phyloP scores from a whole-genome alignment of 2,888 invertebrate genomes.

The Unio delphinus region DNA sequence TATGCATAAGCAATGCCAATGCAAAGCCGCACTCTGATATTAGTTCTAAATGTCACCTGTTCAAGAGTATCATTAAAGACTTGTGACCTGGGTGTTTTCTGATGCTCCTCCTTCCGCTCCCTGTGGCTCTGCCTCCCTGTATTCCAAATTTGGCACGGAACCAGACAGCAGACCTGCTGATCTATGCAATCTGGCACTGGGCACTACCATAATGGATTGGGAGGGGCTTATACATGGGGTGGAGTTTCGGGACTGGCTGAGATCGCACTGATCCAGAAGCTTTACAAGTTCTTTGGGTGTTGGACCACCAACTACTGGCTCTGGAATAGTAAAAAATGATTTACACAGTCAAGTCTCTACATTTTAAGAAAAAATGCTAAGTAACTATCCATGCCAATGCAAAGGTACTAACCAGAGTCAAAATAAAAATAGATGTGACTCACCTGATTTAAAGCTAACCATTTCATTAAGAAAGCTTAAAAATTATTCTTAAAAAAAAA shows the following conservation, averaged over 20 bases:
- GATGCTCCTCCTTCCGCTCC: conserved; percentile 16
- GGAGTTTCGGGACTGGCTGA: conserved; percentile 84
- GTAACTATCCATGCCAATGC: too few relatives aligned
- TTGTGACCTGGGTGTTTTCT: conserved; percentile 28
- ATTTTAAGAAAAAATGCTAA: too few relatives aligned
- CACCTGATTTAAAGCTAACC: too few relatives aligned
- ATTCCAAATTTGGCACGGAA: conserved; percentile 19
- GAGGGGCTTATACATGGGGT: conserved; percentile 87
- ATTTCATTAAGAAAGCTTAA: too few relatives aligned
- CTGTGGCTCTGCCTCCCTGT: conserved; percentile 14
- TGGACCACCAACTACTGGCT: conserved; percentile 82
- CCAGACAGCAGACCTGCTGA: conserved; percentile 5
- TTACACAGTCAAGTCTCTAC: neutral
- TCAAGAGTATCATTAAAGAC: too few relatives aligned
- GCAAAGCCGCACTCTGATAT: too few relatives aligned
- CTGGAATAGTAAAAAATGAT: conserved; percentile 12
- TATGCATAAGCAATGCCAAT: too few relatives aligned
- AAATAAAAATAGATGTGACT: too few relatives aligned
- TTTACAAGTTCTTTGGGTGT: conserved; percentile 91
- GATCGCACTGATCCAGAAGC: conserved; percentile 93
- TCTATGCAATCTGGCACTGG: conserved; percentile 2
- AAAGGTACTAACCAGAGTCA: too few relatives aligned
- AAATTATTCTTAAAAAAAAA: too few relatives aligned
- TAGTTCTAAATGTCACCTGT: too few relatives aligned
- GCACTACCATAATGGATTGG: conserved; percentile 69